These are phyloP conservation scores for Limenitis arthemis DNA, from an alignment of 2,888 invertebrate genomes.

Conservation along the genomic window DNA sequence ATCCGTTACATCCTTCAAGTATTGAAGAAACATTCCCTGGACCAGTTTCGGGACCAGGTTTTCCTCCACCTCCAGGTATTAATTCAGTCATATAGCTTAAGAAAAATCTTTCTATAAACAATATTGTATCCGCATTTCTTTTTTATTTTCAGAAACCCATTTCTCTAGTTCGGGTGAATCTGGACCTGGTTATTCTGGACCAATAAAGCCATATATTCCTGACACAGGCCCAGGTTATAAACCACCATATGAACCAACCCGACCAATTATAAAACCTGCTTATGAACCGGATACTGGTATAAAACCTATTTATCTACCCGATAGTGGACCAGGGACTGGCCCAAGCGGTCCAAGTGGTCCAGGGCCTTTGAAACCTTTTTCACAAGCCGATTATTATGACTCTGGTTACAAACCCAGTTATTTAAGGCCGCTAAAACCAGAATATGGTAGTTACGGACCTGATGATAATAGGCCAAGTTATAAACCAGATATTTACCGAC, in stretches of 20 bases:
- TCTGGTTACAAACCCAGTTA: slow-evolving; percentile 7
- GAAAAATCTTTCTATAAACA: neutral
- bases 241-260: slow-evolving; percentile 30
- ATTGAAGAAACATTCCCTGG: slow-evolving; percentile 28
- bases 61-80: slow-evolving; percentile 38
- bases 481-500: slow-evolving; percentile 18
- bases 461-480: neutral
- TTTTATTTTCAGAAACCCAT: slow-evolving; percentile 35
- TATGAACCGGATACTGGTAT: slow-evolving; percentile 27
- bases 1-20: slow-evolving; percentile 34
- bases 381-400: slow-evolving; percentile 2
- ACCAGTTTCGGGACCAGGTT: slow-evolving; percentile 30
- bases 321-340: slow-evolving; percentile 18
- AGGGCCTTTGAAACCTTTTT: slow-evolving; percentile 1
- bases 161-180: slow-evolving; percentile 37
- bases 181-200: slow-evolving; percentile 31
- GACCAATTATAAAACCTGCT: slow-evolving; percentile 28
- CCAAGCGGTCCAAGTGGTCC: slow-evolving; percentile 11
- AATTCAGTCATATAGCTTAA: neutral
- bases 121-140: neutral
- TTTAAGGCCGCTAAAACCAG: slow-evolving; percentile 2
- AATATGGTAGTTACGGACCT: neutral
- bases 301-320: slow-evolving; percentile 31
- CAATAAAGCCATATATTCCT: slow-evolving; percentile 21
- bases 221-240: slow-evolving; percentile 32